These are phyloP conservation scores for Thalpophila matura DNA, from an alignment of 2,888 invertebrate genomes.

Conservation along the genomic window DNA sequence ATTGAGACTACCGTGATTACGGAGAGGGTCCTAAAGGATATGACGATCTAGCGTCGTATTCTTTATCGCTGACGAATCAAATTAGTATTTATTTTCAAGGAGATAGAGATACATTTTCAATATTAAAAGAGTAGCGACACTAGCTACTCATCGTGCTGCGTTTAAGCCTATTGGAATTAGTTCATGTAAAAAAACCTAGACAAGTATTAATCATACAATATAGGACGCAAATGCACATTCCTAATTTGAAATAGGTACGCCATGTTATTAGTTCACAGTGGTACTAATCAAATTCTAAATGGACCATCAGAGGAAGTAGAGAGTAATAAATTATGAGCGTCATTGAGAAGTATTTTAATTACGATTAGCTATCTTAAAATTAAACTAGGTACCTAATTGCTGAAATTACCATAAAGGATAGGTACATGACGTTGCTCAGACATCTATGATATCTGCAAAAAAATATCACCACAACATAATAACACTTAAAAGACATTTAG, in stretches of 20 bases:
- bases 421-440: neutral
- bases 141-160: neutral
- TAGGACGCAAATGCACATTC: neutral
- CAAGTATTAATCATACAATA: neutral
- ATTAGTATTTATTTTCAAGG: neutral
- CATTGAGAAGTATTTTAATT: slow-evolving; percentile 1
- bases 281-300: slow-evolving; percentile 24
- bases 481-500: slow-evolving; percentile 35
- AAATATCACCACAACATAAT: slow-evolving; percentile 11
- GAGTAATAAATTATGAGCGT: neutral
- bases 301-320: neutral
- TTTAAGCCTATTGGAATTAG: slow-evolving; percentile 10
- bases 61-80: slow-evolving; percentile 9
- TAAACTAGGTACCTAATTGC: neutral
- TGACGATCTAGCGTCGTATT: slow-evolving; percentile 6
- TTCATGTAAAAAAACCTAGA: slow-evolving; percentile 6
- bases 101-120: neutral
- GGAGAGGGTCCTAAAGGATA: slow-evolving; percentile 7
- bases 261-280: slow-evolving; percentile 2
- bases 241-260: slow-evolving; percentile 12
- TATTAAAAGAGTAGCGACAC: neutral
- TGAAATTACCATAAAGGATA: neutral
- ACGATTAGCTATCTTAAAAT: neutral
- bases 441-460: slow-evolving; percentile 2
- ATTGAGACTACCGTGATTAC: slow-evolving; percentile 23